These are phyloP conservation scores for Caenorhabditis becei DNA, from an alignment of 2,888 invertebrate genomes.

Conservation along the genomic window DNA sequence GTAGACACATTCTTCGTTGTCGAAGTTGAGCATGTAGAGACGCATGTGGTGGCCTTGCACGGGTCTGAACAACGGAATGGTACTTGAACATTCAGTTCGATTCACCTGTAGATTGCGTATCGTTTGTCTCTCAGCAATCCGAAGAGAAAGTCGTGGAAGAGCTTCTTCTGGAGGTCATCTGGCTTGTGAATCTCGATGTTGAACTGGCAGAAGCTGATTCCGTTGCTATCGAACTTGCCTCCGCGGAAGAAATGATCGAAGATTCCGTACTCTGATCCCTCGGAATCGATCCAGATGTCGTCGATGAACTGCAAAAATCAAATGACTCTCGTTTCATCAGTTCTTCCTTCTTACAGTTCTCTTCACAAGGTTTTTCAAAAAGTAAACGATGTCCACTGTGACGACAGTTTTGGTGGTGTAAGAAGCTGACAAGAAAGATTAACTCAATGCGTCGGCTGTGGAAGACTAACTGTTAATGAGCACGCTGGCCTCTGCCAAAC, in stretches of 20 bases:
- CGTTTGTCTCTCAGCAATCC: conserved; percentile 47
- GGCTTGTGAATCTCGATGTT: conserved; percentile 65
- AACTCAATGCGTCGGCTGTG: background rate
- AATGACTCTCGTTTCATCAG: background rate
- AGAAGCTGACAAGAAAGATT: conserved; percentile 18
- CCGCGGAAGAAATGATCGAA: conserved; percentile 61
- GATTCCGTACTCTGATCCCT: conserved; percentile 64
- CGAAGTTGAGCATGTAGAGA: conserved; percentile 60
- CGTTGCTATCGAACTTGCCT: conserved; percentile 58
- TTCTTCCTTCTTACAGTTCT: conserved; percentile 16
- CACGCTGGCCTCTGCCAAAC: conserved; percentile 53
- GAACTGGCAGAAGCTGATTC: conserved; percentile 64
- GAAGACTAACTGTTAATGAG: conserved; percentile 35
- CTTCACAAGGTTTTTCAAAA: conserved; percentile 53
- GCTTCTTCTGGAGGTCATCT: conserved; percentile 51
- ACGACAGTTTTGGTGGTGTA: conserved; percentile 51
- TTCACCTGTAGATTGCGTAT: conserved; percentile 46
- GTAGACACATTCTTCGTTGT: conserved; percentile 50
- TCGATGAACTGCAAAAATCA: conserved; percentile 59
- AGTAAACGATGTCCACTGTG: conserved; percentile 60
- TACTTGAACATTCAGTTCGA: background rate
- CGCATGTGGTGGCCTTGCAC: conserved; percentile 57
- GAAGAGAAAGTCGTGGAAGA: conserved; percentile 60
- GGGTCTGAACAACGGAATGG: conserved; percentile 42
- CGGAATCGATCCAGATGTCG: conserved; percentile 63